Evolutionary conservation across 2,888 invertebrate species (phyloP).

Genomic region (Ennomos quercinarius): DNA sequence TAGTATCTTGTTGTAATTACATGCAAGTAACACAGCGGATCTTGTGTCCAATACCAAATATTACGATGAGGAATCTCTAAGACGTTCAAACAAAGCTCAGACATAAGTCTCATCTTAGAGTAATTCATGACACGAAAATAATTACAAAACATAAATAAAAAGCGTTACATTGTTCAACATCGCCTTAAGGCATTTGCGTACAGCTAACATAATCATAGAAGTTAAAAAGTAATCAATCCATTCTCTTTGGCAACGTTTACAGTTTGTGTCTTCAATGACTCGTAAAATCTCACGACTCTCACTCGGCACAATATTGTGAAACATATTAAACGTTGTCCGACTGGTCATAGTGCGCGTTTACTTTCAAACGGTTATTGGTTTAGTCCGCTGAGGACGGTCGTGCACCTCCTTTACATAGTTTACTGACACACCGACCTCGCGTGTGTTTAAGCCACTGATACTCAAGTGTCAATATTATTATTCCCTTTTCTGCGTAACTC

Average conservation of each 20-base stretch:
- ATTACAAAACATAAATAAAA: conserved; percentile 68
- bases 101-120: conserved; percentile 37
- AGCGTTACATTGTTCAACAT: conserved; percentile 53
- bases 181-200: conserved; percentile 68
- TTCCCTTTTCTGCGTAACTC: conserved; percentile 24
- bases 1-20: too few relatives aligned
- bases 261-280: conserved; percentile 80
- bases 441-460: conserved; percentile 22
- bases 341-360: conserved; percentile 53
- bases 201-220: conserved; percentile 75
- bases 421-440: conserved; percentile 30
- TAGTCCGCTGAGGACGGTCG: conserved; percentile 28
- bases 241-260: conserved; percentile 79
- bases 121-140: conserved; percentile 60
- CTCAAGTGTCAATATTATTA: conserved; percentile 23
- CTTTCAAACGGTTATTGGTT: conserved; percentile 51
- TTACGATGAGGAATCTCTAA: not conserved
- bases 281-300: conserved; percentile 75
- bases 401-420: conserved; percentile 30
- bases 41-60: too few relatives aligned
- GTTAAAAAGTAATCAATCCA: conserved; percentile 84
- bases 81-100: conserved; percentile 27
- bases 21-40: too few relatives aligned
- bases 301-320: conserved; percentile 70
- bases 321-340: conserved; percentile 58